Percentiles rank a stretch among this genome's conserved stretches.
These are phyloP conservation scores for Ormyrus nitidulus DNA, from an alignment of 2,888 invertebrate genomes.

Conservation along the genomic window DNA sequence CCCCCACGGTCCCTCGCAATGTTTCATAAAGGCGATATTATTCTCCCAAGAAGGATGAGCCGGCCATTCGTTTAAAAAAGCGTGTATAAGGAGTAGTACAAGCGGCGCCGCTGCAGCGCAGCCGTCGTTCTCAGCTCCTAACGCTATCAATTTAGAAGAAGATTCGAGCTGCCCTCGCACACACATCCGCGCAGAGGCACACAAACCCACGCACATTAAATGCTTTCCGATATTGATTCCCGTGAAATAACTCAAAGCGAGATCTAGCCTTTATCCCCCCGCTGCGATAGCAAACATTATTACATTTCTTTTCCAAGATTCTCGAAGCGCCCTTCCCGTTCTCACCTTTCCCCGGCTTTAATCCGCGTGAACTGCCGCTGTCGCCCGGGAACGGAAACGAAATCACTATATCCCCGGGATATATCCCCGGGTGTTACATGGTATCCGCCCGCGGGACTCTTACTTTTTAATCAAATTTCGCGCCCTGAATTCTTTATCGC, in stretches of 20 bases:
- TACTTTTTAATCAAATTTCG: slow-evolving; percentile 47
- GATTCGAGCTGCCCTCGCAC: slow-evolving; percentile 46
- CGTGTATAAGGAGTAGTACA: slow-evolving; percentile 12
- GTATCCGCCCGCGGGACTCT: neutral
- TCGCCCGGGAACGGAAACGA: neutral
- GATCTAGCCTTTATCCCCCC: slow-evolving; percentile 54
- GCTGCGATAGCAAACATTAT: slow-evolving; percentile 59
- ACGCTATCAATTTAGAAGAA: slow-evolving; percentile 62
- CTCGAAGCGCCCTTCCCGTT: neutral
- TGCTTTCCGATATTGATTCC: slow-evolving; percentile 62
- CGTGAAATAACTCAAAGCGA: slow-evolving; percentile 59
- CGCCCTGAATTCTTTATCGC: slow-evolving; percentile 30
- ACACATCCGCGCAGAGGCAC: neutral
- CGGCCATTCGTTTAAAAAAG: slow-evolving; percentile 26
- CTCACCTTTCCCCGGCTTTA: slow-evolving; percentile 35
- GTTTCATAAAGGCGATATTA: slow-evolving; percentile 40
- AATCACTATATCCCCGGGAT: neutral
- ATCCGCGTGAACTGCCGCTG: neutral
- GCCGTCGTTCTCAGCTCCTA: slow-evolving; percentile 19
- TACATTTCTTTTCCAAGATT: slow-evolving; percentile 59
- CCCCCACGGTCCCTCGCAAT: neutral
- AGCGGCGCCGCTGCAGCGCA: neutral
- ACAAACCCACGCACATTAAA: slow-evolving; percentile 42
- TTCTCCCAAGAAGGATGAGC: slow-evolving; percentile 22
- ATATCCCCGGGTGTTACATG: neutral